Conservation (phyloP, 2,113 vertebrate species). For the Beaufortia kweichowensis region DNA sequence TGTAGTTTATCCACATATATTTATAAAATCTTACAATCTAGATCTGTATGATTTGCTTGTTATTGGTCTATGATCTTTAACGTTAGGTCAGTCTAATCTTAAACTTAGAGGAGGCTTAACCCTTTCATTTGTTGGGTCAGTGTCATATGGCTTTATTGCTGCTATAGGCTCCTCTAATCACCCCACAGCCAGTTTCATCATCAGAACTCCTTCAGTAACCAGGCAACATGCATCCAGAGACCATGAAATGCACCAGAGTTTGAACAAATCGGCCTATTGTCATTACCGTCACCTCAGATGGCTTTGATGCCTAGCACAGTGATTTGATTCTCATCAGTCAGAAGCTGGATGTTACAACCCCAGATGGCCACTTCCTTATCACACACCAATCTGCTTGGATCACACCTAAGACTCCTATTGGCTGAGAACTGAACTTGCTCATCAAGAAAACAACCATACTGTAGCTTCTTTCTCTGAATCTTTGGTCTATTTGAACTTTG, state of each 20-base stretch:
- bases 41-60: not conserved
- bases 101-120: conserved; percentile 33
- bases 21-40: not conserved
- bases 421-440: conserved; percentile 1
- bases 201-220: conserved; percentile 1
- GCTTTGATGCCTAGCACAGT: not conserved
- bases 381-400: conserved; percentile 3
- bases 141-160: conserved; percentile 6
- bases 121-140: conserved; percentile 13
- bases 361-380: conserved; percentile 33
- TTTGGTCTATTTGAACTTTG: not conserved
- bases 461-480: not conserved
- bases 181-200: conserved; percentile 27
- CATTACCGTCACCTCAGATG: conserved; percentile 5
- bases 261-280: conserved; percentile 25
- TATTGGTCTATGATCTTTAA: conserved; percentile 1
- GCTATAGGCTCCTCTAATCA: conserved; percentile 32
- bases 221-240: conserved; percentile 7
- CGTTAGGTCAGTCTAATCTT: conserved; percentile 19
- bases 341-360: conserved; percentile 14
- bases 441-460: not conserved
- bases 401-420: not conserved
- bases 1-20: not conserved
- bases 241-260: conserved; percentile 8
- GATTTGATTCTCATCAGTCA: conserved; percentile 24